Conservation (phyloP, 2,888 invertebrate species). For the Meloe dianella region DNA sequence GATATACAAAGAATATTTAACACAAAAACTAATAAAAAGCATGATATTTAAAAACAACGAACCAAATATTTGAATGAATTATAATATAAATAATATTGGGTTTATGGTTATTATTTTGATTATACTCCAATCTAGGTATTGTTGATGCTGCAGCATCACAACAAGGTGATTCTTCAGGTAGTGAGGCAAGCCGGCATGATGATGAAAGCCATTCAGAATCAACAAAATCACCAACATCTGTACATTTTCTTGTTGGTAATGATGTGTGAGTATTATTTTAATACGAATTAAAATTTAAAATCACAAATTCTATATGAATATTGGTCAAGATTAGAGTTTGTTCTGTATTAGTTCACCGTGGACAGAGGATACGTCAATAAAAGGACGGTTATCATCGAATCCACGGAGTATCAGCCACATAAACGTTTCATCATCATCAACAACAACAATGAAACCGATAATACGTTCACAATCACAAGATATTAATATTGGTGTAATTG, state of each 20-base stretch:
- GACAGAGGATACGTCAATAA: slow-evolving; percentile 38
- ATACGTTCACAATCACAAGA: slow-evolving; percentile 64
- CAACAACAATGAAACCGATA: slow-evolving; percentile 49
- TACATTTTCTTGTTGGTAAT: slow-evolving; percentile 61
- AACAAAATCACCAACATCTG: slow-evolving; percentile 39
- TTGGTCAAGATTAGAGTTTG: slow-evolving; percentile 24
- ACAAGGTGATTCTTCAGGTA: slow-evolving; percentile 64
- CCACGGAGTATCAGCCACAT: slow-evolving; percentile 53
- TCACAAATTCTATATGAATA: not conserved
- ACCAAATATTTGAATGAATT: slow-evolving; percentile 29
- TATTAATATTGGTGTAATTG: slow-evolving; percentile 53
- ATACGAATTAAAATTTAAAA: not conserved
- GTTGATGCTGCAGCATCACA: slow-evolving; percentile 45
- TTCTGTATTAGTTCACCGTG: slow-evolving; percentile 37
- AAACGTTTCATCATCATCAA: slow-evolving; percentile 44
- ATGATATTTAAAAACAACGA: slow-evolving; percentile 24
- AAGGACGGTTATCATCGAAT: slow-evolving; percentile 36
- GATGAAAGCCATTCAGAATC: slow-evolving; percentile 45
- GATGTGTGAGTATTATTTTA: slow-evolving; percentile 55
- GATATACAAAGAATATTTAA: slow-evolving; percentile 23
- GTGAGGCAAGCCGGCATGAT: slow-evolving; percentile 64
- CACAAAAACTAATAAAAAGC: slow-evolving; percentile 7
- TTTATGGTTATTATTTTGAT: not conserved
- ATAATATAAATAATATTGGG: not conserved
- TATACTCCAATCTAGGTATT: not conserved